Base-by-base conservation (phyloP, 2,888 invertebrate species). In the Tenthredo scrophulariae region DNA sequence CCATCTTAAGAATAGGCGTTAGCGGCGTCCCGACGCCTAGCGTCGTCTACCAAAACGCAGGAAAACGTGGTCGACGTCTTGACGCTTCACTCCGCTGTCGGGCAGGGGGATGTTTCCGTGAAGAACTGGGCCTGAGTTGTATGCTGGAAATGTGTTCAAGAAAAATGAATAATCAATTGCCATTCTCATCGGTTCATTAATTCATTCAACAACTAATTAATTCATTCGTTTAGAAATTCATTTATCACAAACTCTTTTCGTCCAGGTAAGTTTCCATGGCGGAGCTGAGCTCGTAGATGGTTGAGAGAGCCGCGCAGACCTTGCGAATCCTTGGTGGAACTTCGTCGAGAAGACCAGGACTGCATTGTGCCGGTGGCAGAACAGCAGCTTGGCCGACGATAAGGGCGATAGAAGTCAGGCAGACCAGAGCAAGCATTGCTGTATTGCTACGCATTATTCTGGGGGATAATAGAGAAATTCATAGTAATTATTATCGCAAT, bases 21-120 rank as follows among this genome's bases (percentile, higher is more conserved):
- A 75, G 65, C 74, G 67, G 54, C n/a, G 33, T 37, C 18, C 29
- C 70, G 40, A 50, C 67, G 29, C 86, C 93, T 96, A 96, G 95
- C 97, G 96, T 92, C 97, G 96, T 92, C 97, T 96, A 85, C 98
- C 98, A 93, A 98, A 98, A 91, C 98, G 96, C 90, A 98, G 95
- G 94, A 98, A 98, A 85, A 98, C 97, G 94, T 98, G 98, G 90
- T 98, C 97, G 79, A 97, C 97, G 94, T 98, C 98, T 91, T 98
- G 97, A 87, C 98, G 95, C 93, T 98, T 97, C 91, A 96, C 96
- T 87, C 96, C 97, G 88, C 95, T 95, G 94, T 96, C 96, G 84
- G 92, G 91, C 82, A 92, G 89, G n/a, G 91, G 93, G 74, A 91
- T 90, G 86, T 91, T 92, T 74, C 93, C 93, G 74, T 89, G 91